These are phyloP conservation scores for Drosophila bocki DNA, from an alignment of 1,140 invertebrate genomes.

Conservation along the genomic window DNA sequence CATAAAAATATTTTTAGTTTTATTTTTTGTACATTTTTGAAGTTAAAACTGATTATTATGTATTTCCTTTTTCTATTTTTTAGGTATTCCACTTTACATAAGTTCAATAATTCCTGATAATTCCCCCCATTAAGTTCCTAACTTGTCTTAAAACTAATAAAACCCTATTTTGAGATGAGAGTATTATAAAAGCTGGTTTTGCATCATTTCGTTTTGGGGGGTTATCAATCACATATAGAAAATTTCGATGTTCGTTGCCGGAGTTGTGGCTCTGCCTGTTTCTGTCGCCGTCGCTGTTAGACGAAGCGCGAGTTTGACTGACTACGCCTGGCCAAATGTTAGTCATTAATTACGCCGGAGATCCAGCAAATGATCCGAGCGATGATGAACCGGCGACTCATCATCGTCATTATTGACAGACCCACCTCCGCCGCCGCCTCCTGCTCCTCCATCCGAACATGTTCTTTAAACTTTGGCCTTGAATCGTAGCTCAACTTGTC, in stretches of 20 bases:
- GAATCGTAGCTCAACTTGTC: slow-evolving; percentile 50
- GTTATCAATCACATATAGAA: slow-evolving; percentile 83
- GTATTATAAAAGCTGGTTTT: slow-evolving; percentile 65
- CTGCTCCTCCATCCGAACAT: slow-evolving; percentile 44
- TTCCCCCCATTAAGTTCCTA: background rate
- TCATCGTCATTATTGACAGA: slow-evolving; percentile 82
- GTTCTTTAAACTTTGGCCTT: slow-evolving; percentile 82
- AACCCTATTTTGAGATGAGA: background rate
- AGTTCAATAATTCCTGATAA: background rate
- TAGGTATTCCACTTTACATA: background rate
- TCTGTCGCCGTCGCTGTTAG: slow-evolving; percentile 54
- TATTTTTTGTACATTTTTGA: accelerated
- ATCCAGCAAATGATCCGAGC: slow-evolving; percentile 58
- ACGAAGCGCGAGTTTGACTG: slow-evolving; percentile 81
- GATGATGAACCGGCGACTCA: slow-evolving; percentile 67
- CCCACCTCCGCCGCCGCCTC: background rate
- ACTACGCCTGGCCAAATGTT: slow-evolving; percentile 81
- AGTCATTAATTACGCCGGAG: slow-evolving; percentile 80
- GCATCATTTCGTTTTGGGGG: slow-evolving; percentile 67
- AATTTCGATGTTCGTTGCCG: slow-evolving; percentile 37
- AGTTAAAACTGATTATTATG: background rate
- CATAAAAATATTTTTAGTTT: accelerated
- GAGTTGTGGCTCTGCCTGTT: slow-evolving; percentile 19
- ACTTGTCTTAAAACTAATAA: background rate
- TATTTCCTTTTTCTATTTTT: too few species aligned